These are phyloP conservation scores for Drosophila azteca DNA, from an alignment of 1,140 invertebrate genomes.

Conservation along the genomic window DNA sequence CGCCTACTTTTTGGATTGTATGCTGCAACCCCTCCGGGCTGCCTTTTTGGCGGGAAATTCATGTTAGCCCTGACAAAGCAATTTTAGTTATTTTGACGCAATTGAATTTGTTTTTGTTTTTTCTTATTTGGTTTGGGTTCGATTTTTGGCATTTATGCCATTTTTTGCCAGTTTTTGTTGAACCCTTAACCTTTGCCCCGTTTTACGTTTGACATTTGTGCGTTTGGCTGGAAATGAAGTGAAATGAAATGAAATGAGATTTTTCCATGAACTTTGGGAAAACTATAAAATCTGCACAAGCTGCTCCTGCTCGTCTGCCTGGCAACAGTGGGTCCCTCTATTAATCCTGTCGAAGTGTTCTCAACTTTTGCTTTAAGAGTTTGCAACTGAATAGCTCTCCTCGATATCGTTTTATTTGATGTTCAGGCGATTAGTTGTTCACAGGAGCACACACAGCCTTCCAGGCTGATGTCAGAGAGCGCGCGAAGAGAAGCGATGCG, in stretches of 20 bases:
- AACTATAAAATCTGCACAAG: too few species aligned
- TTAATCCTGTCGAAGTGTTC: too few species aligned
- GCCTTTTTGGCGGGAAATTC: conserved; percentile 41
- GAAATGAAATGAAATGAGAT: neutral
- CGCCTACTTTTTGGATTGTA: conserved; percentile 44
- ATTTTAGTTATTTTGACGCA: conserved; percentile 67
- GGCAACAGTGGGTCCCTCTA: too few species aligned
- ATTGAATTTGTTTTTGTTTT: conserved; percentile 30
- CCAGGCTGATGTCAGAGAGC: too few species aligned
- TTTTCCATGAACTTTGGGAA: too few species aligned
- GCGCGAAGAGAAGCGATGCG: too few species aligned
- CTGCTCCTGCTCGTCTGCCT: too few species aligned
- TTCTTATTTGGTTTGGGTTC: neutral
- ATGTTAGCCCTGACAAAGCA: conserved; percentile 72
- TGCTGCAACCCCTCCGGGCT: conserved; percentile 3
- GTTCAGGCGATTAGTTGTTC: too few species aligned
- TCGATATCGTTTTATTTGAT: too few species aligned
- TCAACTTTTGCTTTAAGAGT: too few species aligned
- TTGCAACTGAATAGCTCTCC: too few species aligned
- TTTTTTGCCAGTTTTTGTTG: conserved; percentile 29
- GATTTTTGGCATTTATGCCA: neutral
- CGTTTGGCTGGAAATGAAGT: conserved; percentile 14
- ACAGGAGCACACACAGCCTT: too few species aligned
- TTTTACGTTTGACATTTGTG: conserved; percentile 15
- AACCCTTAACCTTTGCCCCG: conserved; percentile 16